A percentile compares a stretch with the other conserved stretches of the same genome.
phyloP scores from a whole-genome alignment of 1,140 invertebrate species.

The Drosophila lini region DNA sequence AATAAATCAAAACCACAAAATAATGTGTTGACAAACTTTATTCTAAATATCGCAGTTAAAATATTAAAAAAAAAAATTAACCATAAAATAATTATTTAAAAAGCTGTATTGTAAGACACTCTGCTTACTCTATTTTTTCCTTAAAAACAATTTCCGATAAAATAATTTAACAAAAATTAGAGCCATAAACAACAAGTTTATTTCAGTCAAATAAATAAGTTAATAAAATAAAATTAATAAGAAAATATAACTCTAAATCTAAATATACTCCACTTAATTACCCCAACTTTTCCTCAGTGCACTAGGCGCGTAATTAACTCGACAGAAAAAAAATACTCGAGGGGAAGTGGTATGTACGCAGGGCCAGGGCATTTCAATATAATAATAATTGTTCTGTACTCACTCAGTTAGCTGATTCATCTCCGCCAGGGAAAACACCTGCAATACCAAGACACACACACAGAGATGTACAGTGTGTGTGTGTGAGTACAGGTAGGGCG shows the following conservation, averaged over 20 bases:
- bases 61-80: too few species aligned
- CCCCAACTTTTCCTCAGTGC: slow-evolving; percentile 11
- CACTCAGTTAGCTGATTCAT: slow-evolving; percentile 41
- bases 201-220: not conserved
- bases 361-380: slow-evolving; percentile 20
- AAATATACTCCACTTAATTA: not conserved
- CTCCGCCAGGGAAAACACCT: slow-evolving; percentile 43
- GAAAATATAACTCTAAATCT: too few species aligned
- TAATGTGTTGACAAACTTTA: too few species aligned
- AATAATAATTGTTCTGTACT: slow-evolving; percentile 36
- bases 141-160: not conserved
- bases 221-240: not conserved
- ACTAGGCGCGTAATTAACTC: slow-evolving; percentile 13
- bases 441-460: slow-evolving; percentile 7
- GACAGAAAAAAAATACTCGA: not conserved
- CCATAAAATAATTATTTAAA: too few species aligned
- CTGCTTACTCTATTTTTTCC: too few species aligned
- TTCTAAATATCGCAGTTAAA: not conserved
- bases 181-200: not conserved
- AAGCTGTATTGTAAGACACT: too few species aligned
- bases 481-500: slow-evolving; percentile 12
- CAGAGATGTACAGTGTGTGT: not conserved
- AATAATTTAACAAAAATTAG: not conserved
- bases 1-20: too few species aligned
- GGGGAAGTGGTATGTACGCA: not conserved